A percentile compares a stretch with the other conserved stretches of the same genome.
phyloP scores from a whole-genome alignment of 1,140 invertebrate genomes.

The Heterodera carotae region DNA sequence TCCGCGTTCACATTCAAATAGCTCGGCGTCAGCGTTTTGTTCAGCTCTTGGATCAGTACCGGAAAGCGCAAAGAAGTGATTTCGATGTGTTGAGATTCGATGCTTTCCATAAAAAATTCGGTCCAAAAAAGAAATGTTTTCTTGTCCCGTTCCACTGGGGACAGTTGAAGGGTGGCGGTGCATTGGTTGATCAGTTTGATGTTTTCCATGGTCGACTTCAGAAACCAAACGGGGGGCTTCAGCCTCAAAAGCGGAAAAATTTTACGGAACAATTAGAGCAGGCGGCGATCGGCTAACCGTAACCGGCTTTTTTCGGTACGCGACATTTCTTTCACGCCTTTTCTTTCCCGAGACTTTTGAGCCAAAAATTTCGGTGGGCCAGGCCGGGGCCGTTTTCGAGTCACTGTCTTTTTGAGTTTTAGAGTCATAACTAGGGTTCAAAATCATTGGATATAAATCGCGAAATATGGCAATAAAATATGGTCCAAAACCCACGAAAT shows the following conservation, averaged over 20 bases:
- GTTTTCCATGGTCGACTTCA: slow-evolving; percentile 97
- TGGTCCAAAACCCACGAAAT: no score
- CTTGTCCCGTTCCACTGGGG: slow-evolving; percentile 65
- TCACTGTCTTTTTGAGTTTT: no score
- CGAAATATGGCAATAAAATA: no score
- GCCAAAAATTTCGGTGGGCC: no score
- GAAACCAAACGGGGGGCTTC: slow-evolving; percentile 96
- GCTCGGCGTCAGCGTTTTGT: slow-evolving; percentile 70
- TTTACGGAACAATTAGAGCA: no score
- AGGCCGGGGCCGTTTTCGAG: no score
- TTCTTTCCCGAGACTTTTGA: no score
- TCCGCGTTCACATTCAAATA: slow-evolving; percentile 59
- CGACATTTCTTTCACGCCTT: no score
- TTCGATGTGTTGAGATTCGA: slow-evolving; percentile 76
- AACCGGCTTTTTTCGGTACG: no score
- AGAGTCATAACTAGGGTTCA: no score
- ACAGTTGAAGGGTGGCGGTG: slow-evolving; percentile 58
- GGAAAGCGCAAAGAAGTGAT: slow-evolving; percentile 66
- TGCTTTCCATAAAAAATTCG: slow-evolving; percentile 95
- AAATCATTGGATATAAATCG: no score
- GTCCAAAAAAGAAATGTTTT: slow-evolving; percentile 80
- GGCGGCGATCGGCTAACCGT: no score
- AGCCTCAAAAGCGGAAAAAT: slow-evolving; percentile 68
- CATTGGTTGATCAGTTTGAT: slow-evolving; percentile 85
- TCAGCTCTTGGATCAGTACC: slow-evolving; percentile 85